Evolutionary conservation across 2,113 vertebrate species (phyloP).

Genomic region (Triplophysa siluroides): DNA sequence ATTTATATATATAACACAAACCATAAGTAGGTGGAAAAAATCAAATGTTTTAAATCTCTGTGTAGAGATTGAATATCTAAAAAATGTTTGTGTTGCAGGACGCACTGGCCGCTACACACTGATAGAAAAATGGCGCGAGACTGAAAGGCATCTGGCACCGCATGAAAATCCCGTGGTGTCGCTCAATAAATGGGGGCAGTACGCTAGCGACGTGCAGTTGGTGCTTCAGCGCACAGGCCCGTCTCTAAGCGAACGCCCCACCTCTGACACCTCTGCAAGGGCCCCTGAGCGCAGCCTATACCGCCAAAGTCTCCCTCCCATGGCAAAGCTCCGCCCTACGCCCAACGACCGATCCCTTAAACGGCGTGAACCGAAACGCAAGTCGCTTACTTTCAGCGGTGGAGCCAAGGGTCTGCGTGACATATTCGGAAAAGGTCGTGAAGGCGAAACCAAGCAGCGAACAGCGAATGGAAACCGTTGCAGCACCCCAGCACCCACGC

Average conservation of each 20-base stretch:
- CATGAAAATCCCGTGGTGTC: constrained; percentile 92
- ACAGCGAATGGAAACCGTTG: constrained; percentile 68
- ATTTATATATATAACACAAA: too few species aligned
- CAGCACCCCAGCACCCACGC: constrained; percentile 64
- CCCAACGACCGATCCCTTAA: constrained; percentile 82
- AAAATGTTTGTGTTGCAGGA: constrained; percentile 68
- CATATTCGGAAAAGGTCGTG: constrained; percentile 86
- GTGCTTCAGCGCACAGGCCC: constrained; percentile 90
- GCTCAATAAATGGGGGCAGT: constrained; percentile 96
- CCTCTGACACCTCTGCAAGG: constrained; percentile 80
- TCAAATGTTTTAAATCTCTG: too few species aligned
- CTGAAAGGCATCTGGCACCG: constrained; percentile 88
- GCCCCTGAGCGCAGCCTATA: constrained; percentile 85
- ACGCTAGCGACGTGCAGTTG: constrained; percentile 92
- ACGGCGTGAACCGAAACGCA: constrained; percentile 90
- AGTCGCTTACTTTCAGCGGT: constrained; percentile 91
- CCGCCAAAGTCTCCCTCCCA: constrained; percentile 88
- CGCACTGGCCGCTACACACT: constrained; percentile 91
- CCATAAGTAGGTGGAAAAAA: too few species aligned
- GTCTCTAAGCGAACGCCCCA: constrained; percentile 85
- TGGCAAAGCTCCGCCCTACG: constrained; percentile 85
- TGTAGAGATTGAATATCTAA: too few species aligned
- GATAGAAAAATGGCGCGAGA: constrained; percentile 95
- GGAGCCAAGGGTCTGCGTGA: constrained; percentile 88
- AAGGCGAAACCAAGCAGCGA: constrained; percentile 80